These are phyloP conservation scores for Zaprionus inermis DNA, from an alignment of 1,140 invertebrate genomes.

Conservation along the genomic window DNA sequence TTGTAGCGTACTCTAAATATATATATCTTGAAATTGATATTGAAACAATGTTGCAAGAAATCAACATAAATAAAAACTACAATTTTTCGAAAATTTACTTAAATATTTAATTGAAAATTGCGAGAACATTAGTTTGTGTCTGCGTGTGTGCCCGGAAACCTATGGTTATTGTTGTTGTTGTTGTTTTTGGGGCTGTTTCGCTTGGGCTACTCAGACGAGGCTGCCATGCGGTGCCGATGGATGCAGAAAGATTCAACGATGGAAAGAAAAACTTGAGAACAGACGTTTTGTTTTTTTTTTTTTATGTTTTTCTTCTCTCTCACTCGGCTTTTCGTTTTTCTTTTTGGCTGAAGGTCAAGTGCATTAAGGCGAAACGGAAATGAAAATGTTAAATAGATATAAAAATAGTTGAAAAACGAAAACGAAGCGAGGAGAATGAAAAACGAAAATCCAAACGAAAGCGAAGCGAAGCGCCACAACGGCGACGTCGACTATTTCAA, in stretches of 20 bases:
- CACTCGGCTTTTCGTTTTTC: neutral
- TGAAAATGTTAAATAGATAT: conserved; percentile 70
- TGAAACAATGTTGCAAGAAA: conserved; percentile 8
- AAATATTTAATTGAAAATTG: conserved; percentile 5
- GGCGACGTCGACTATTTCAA: conserved; percentile 30
- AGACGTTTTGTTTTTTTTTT: neutral
- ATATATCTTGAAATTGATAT: neutral
- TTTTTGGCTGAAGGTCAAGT: conserved; percentile 70
- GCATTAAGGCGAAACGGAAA: conserved; percentile 80
- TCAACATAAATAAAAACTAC: neutral
- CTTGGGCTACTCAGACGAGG: conserved; percentile 21
- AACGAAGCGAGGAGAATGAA: conserved; percentile 25
- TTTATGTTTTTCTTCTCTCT: neutral
- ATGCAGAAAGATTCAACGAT: conserved; percentile 13
- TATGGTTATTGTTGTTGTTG: neutral
- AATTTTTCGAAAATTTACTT: conserved; percentile 1
- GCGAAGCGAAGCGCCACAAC: conserved; percentile 16
- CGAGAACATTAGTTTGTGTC: neutral
- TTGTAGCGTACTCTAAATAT: neutral
- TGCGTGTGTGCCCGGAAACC: conserved; percentile 26
- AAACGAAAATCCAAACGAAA: conserved; percentile 40
- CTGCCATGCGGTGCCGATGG: conserved; percentile 9
- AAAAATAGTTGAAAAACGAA: conserved; percentile 58
- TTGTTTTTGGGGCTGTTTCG: conserved; percentile 14
- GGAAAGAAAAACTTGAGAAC: conserved; percentile 40